A percentile compares a stretch with the other conserved stretches of the same genome.
phyloP scores from a whole-genome alignment of 2,888 invertebrate species.

The Odontocerum albicorne region DNA sequence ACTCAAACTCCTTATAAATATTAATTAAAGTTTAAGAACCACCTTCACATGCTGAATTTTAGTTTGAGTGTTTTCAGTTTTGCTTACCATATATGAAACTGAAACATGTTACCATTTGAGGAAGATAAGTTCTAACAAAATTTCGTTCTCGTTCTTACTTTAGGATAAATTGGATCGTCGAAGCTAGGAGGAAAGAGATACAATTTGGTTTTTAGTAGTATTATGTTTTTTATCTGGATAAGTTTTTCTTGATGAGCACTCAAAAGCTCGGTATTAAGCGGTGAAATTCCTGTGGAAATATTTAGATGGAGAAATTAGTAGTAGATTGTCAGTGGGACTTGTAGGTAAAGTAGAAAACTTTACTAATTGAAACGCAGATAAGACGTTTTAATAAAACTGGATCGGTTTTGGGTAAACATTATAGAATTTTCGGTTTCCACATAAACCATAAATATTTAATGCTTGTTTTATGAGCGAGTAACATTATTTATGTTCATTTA shows the following conservation, averaged over 20 bases:
- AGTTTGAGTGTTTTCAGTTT: slow-evolving; percentile 10
- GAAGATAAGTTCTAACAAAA: not conserved
- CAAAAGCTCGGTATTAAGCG: slow-evolving; percentile 24
- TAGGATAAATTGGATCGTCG: not conserved
- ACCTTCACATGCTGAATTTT: slow-evolving; percentile 1
- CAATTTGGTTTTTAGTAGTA: not conserved
- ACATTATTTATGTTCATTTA: too few relatives aligned
- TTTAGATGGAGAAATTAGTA: slow-evolving; percentile 35
- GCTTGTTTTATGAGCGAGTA: too few relatives aligned
- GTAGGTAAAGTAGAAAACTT: slow-evolving; percentile 19
- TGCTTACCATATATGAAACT: not conserved
- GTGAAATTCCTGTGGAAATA: slow-evolving; percentile 33
- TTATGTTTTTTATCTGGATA: not conserved
- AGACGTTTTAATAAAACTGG: not conserved
- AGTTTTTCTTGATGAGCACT: not conserved
- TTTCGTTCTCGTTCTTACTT: not conserved
- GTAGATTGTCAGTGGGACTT: slow-evolving; percentile 13
- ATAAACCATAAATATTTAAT: too few relatives aligned
- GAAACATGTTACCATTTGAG: not conserved
- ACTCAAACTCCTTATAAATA: slow-evolving; percentile 9
- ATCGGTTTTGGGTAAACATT: not conserved
- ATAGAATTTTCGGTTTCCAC: not conserved
- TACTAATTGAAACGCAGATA: slow-evolving; percentile 25
- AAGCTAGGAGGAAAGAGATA: not conserved
- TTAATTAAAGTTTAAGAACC: slow-evolving; percentile 9